Conservation (phyloP, 1,140 invertebrate species). For the Spodoptera frugiperda region DNA sequence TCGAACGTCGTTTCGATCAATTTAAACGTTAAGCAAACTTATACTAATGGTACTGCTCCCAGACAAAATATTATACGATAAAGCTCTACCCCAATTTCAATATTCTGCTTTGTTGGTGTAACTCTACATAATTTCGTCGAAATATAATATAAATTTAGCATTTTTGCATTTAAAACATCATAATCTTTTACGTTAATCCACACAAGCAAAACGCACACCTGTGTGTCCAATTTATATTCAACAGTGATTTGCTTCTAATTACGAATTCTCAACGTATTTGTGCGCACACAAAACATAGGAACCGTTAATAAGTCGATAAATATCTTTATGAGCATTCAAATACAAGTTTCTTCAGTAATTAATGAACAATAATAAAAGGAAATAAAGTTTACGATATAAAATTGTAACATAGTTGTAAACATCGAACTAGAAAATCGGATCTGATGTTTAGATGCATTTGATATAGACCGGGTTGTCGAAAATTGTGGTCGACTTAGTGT, state of each 20-base stretch:
- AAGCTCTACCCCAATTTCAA: too few species aligned
- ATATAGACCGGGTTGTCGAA: constrained; percentile 59
- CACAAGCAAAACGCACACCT: background rate
- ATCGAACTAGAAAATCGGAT: constrained; percentile 76
- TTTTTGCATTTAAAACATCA: too few species aligned
- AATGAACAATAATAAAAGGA: constrained; percentile 71
- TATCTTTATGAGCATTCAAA: constrained; percentile 33
- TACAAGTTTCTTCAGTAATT: constrained; percentile 62
- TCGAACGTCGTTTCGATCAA: too few species aligned
- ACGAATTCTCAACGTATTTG: background rate
- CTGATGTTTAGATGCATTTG: constrained; percentile 72
- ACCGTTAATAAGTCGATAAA: constrained; percentile 42
- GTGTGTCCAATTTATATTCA: background rate
- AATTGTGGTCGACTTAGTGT: constrained; percentile 48
- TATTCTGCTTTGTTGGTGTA: too few species aligned
- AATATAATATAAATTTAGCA: too few species aligned
- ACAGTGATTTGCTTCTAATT: constrained; percentile 4
- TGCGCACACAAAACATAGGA: background rate
- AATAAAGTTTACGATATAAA: constrained; percentile 78
- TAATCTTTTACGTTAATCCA: background rate
- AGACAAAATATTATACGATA: too few species aligned
- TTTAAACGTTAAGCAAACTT: too few species aligned
- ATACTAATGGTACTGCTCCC: too few species aligned
- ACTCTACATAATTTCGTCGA: too few species aligned
- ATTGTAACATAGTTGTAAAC: constrained; percentile 84